phyloP scores from a whole-genome alignment of 2,888 invertebrate species.

The Nezara viridula region DNA sequence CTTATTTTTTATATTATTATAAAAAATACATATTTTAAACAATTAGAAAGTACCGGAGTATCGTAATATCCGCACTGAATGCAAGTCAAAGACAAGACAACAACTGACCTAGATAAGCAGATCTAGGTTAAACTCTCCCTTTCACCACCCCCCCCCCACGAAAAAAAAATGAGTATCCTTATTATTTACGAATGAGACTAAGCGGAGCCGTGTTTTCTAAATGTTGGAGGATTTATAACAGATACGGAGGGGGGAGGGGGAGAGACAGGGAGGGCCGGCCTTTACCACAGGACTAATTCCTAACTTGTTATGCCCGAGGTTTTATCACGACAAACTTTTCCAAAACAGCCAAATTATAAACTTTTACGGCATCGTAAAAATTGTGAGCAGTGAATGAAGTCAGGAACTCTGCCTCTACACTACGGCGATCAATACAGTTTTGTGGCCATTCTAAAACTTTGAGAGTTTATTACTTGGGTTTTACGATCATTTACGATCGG shows the following conservation, averaged over 20 bases:
- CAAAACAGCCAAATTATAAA: neutral
- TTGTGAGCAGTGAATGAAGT: neutral
- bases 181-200: neutral
- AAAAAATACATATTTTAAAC: no score
- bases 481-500: neutral
- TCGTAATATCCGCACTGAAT: neutral
- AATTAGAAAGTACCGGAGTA: neutral
- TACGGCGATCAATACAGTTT: neutral
- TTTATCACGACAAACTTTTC: neutral
- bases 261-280: no score
- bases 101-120: neutral
- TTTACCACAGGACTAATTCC: neutral
- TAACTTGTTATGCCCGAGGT: neutral
- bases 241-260: no score
- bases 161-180: neutral
- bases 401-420: neutral
- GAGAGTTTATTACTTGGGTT: neutral
- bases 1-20: no score
- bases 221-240: neutral
- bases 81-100: neutral
- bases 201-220: neutral
- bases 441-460: neutral
- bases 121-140: neutral
- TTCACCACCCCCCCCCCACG: no score
- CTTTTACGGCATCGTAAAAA: neutral